Conservation (phyloP, 1,140 invertebrate species). For the Colletes latitarsis region DNA sequence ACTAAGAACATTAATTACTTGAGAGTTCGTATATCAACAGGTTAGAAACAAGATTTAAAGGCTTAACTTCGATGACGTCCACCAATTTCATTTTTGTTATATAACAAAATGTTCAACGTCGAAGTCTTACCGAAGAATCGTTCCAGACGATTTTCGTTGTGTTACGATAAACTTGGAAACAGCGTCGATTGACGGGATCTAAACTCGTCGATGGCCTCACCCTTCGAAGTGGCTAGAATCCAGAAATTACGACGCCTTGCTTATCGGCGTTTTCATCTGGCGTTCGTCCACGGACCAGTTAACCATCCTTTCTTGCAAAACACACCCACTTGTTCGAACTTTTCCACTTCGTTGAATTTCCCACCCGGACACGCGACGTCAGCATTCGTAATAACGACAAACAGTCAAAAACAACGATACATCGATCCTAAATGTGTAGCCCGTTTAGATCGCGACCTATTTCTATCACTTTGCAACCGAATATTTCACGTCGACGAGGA, state of each 20-base stretch:
- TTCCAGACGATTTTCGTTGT: conserved; percentile 39
- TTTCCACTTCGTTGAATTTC: conserved; percentile 28
- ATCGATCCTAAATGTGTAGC: neutral
- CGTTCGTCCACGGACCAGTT: conserved; percentile 61
- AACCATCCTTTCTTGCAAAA: conserved; percentile 63
- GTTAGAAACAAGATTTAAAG: neutral
- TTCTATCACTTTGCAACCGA: neutral
- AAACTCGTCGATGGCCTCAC: conserved; percentile 77
- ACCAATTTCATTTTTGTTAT: conserved; percentile 13
- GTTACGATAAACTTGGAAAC: conserved; percentile 71
- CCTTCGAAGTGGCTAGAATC: conserved; percentile 76
- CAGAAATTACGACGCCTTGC: conserved; percentile 73
- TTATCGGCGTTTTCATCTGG: conserved; percentile 74
- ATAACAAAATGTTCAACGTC: conserved; percentile 2
- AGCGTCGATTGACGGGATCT: conserved; percentile 74
- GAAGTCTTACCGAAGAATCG: neutral
- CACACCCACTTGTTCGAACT: conserved; percentile 73
- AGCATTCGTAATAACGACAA: conserved; percentile 7
- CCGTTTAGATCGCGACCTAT: neutral
- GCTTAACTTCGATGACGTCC: neutral
- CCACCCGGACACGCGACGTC: neutral
- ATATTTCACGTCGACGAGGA: neutral
- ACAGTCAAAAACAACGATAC: neutral
- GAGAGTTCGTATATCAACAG: neutral
- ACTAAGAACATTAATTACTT: neutral